Conservation (phyloP, 2,113 vertebrate species). For the Entelurus aequoreus region DNA sequence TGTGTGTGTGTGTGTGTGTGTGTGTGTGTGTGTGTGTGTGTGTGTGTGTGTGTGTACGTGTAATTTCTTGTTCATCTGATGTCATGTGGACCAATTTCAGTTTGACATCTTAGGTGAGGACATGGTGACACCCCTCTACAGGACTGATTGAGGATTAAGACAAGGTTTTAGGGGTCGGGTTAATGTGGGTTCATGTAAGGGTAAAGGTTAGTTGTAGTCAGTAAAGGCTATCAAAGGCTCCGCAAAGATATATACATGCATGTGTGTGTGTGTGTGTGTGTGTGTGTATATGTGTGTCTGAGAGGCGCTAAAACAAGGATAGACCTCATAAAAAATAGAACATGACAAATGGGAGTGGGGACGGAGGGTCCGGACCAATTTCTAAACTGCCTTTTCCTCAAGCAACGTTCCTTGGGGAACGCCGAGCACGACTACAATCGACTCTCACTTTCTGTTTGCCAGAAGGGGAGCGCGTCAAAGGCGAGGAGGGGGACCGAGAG, state of each 20-base stretch:
- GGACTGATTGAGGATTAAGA: background rate
- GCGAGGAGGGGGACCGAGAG: constrained; percentile 8
- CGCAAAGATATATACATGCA: background rate
- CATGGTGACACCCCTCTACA: background rate
- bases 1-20: too few relatives aligned
- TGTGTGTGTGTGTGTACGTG: too few relatives aligned
- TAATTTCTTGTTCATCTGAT: too few relatives aligned
- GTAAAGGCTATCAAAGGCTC: background rate
- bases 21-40: too few relatives aligned
- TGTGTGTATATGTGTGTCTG: background rate
- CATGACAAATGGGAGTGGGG: constrained; percentile 55
- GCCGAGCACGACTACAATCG: constrained; percentile 33
- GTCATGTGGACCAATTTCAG: too few relatives aligned
- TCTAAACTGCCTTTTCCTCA: constrained; percentile 55
- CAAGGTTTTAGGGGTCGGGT: too few relatives aligned
- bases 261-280: constrained; percentile 1
- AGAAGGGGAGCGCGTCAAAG: constrained; percentile 12
- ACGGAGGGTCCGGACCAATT: constrained; percentile 55
- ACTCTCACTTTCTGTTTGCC: constrained; percentile 43
- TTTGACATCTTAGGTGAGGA: too few relatives aligned
- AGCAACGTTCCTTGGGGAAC: constrained; percentile 38
- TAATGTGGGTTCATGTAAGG: too few relatives aligned
- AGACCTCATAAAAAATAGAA: constrained; percentile 33
- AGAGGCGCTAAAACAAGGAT: constrained; percentile 13
- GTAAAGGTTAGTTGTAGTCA: too few relatives aligned